A percentile compares a stretch with the other conserved stretches of the same genome.
Evolutionary conservation across 2,888 invertebrate species (phyloP).

Genomic region (Ophion obscuratus): DNA sequence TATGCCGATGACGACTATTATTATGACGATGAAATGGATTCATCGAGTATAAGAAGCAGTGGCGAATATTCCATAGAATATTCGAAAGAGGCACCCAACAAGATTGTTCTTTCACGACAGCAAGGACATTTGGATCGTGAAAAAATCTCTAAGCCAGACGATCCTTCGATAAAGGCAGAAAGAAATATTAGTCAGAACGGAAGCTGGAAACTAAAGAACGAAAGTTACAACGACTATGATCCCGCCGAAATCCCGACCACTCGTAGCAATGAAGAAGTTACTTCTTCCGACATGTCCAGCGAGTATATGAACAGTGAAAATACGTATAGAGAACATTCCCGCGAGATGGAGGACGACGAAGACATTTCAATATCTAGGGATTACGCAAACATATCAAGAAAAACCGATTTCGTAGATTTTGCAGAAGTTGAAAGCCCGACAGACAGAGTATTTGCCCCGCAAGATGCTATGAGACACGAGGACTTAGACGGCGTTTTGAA

Average conservation of each 20-base stretch:
- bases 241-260: slow-evolving; percentile 35
- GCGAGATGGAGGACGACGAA: slow-evolving; percentile 42
- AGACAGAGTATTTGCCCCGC: slow-evolving; percentile 17
- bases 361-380: slow-evolving; percentile 19
- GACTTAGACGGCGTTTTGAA: slow-evolving; percentile 77
- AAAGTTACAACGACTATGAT: slow-evolving; percentile 56
- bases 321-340: slow-evolving; percentile 34
- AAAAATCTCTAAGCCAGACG: slow-evolving; percentile 35
- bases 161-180: slow-evolving; percentile 16
- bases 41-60: slow-evolving; percentile 33
- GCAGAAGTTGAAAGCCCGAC: slow-evolving; percentile 21
- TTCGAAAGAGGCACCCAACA: slow-evolving; percentile 66
- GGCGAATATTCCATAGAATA: slow-evolving; percentile 57
- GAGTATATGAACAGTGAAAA: slow-evolving; percentile 36
- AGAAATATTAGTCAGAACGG: slow-evolving; percentile 56
- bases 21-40: slow-evolving; percentile 51
- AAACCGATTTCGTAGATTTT: not conserved
- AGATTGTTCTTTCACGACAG: slow-evolving; percentile 41
- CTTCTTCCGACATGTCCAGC: slow-evolving; percentile 47
- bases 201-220: slow-evolving; percentile 49
- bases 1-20: slow-evolving; percentile 48
- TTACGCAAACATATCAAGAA: slow-evolving; percentile 9
- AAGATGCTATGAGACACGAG: slow-evolving; percentile 26
- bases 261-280: slow-evolving; percentile 52
- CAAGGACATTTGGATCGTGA: slow-evolving; percentile 8